Base-by-base conservation (phyloP, 2,113 vertebrate genomes). In the Mesocricetus auratus region DNA sequence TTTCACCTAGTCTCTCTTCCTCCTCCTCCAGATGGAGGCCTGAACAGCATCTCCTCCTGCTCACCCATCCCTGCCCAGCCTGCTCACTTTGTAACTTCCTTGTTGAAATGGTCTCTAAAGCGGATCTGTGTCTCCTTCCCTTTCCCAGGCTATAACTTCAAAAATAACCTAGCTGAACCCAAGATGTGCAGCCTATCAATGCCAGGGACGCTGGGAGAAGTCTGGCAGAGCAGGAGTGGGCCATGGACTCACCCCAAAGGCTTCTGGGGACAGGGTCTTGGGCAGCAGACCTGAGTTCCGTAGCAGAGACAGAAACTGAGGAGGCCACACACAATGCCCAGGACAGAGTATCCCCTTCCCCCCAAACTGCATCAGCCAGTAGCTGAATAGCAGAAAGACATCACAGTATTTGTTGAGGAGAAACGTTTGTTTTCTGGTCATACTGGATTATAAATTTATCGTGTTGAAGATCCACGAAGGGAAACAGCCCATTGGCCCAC, bases 151-250 rank as follows among this genome's bases (percentile, higher is more conserved):
- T 87, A 45, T n/a, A 39, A 91, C 92, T 95, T 96, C 92, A 95
- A 97, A 96, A 96, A 79, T 53, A 79, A 97, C 90, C 73, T 24
- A 88, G 66, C 64, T 4, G 2, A 97, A 95, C 31, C n/a, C 39
- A 6, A 29, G 33, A 31, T 58, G 90, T 94, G 82, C n/a, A 79
- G 50, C 73, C 86, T 89, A 0, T 97, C 86, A 95, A 74, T 95
- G 73, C 21, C 58, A 9, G 78, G 82, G 90, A 53, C 3, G 13
- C 60, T 71, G 16, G 60, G 79, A 11, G 45, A 56, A 42, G 45
- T 62, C 22, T 1, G 42, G 58, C 66, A 42, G 33, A 24, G 19
- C 66, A 36, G 36, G 29, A 53, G 58, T 42, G 47, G 33, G 29
- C 21, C 7, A 5, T 6, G 13, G 11, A 10, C 31, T 9, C 29